Evolutionary conservation across 2,797 vertebrate species (phyloP).

Genomic region (Trachops cirrhosus): DNA sequence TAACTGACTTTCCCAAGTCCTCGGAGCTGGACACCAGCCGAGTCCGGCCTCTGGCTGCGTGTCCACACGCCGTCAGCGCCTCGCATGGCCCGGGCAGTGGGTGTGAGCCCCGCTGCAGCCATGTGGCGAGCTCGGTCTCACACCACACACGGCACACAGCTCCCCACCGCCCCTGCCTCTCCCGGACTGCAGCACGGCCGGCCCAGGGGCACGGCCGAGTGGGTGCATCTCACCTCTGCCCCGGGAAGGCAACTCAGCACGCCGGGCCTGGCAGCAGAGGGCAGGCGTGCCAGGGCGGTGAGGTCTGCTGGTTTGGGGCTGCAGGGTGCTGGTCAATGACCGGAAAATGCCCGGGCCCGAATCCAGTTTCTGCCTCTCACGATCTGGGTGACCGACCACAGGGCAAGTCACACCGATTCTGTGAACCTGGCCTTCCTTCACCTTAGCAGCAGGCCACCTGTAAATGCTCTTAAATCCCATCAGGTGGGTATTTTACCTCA

Average conservation of each 20-base stretch:
- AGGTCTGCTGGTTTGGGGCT: not conserved
- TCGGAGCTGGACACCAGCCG: not conserved
- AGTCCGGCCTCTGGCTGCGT: accelerated
- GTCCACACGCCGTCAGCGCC: accelerated
- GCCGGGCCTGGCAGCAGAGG: accelerated
- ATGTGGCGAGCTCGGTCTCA: accelerated
- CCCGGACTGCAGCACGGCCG: not conserved
- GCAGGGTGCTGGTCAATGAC: accelerated
- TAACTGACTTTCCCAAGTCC: not conserved
- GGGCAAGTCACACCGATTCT: no score
- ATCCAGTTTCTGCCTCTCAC: not conserved
- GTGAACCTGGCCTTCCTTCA: not conserved
- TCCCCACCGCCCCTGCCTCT: not conserved
- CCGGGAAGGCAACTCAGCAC: not conserved
- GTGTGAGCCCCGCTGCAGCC: accelerated
- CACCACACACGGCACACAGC: accelerated
- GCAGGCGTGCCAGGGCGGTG: accelerated
- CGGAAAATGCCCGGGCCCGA: not conserved
- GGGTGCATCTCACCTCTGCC: not conserved
- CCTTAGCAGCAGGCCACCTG: accelerated
- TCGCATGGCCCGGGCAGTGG: accelerated
- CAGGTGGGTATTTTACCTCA: not conserved
- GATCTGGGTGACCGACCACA: accelerated
- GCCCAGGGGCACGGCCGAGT: accelerated
- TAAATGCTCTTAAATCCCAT: not conserved